Base-by-base conservation (phyloP, 2,888 invertebrate species). In the Cryptocephalus moraei region DNA sequence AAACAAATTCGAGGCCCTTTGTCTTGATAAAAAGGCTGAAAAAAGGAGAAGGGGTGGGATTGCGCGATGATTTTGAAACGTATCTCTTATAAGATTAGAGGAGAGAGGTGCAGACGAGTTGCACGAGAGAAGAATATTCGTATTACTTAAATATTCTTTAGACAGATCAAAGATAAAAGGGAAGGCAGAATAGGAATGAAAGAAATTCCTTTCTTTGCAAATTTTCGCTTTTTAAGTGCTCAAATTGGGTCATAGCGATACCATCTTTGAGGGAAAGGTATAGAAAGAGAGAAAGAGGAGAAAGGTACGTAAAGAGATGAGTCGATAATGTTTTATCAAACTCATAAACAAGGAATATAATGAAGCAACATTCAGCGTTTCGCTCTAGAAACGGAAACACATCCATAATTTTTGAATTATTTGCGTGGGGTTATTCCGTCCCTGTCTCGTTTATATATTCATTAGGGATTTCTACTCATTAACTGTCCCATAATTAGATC, bases 81-180 rank as follows among this genome's bases (percentile, higher is more conserved):
- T 32, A 32, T 32, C 39, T 12, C 40, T 45, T 43, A 40, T 45
- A 10, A 33, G 33, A 13, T 22, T 22, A 44, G 13, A 33, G 39
- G 36, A 42, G 33, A 31, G 39, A 51, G 42, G 43, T 51, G 46
- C 42, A 33, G 48, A 46, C 44, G 38, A 41, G 48, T 43, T 45
- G 22, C 22, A 22, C 22, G 22, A 22, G 22, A 43, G 40, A 33
- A 39, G 41, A 46, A 46, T 50, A 50, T 53, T 50, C 41, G 32
- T 43, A 43, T 50, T 49, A 46, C 49, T 50, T 38, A 49, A 53
- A 50, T 44, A 42, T 42, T 51, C 38, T 43, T 38, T 32, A 43
- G 43, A 44, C 42, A 51, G 46, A 51, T 53, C 51, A 49, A 51
- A 53, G 51, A 53, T 48, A 38, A 48, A 48, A 48, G 46, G 22